Base-by-base conservation (phyloP, 2,113 vertebrate species). In the Cygnus atratus region DNA sequence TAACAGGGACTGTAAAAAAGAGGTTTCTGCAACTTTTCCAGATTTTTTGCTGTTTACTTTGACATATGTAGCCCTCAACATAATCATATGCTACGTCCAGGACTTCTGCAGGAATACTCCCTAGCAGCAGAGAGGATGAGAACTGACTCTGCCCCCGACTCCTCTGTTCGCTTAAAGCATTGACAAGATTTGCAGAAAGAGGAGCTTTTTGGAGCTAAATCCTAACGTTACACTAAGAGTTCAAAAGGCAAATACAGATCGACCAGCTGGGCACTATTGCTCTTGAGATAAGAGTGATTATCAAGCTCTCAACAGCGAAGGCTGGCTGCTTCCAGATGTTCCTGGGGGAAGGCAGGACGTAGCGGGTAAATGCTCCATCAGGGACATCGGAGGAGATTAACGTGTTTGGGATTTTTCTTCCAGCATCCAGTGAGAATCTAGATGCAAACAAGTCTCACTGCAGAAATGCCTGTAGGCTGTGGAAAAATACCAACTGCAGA, bases 1-100 rank as follows among this genome's bases (percentile, higher is more conserved):
- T 46, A 43, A 2, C 16, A 50, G 10, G 35, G 35, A 70, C 37
- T 62, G 44, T 4, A 77, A 3, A n/a, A n/a, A n/a, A 13, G 5
- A 13, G 25, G 17, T 41, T 13, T 62, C 13, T 48, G 46, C 10
- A 48, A 21, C 20, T 48, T 48, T 48, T 48, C 46, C 46, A 48
- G 10, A 21, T 48, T 21, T 11, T 78, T n/a, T 35, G 22, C 25
- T 44, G 18, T 31, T 31, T 83, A 44, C 24, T 80, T 43, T 59
- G 25, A 44, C 26, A 50, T 17, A 31, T 0, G 3, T 9, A 80
- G 48, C 33, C 72, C 14, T 13, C 59, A 13, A 65, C 17, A n/a
- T 10, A 65, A 28, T 17, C 50, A 46, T 7, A 71, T 0, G 0
- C 16, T n/a, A 12, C 3, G 14, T 8, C 35, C 70, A 48, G 28